Evolutionary conservation across 2,888 invertebrate species (phyloP), one percentile per base, ranked within the genome.

Genomic region (Calameuta filiformis): DNA sequence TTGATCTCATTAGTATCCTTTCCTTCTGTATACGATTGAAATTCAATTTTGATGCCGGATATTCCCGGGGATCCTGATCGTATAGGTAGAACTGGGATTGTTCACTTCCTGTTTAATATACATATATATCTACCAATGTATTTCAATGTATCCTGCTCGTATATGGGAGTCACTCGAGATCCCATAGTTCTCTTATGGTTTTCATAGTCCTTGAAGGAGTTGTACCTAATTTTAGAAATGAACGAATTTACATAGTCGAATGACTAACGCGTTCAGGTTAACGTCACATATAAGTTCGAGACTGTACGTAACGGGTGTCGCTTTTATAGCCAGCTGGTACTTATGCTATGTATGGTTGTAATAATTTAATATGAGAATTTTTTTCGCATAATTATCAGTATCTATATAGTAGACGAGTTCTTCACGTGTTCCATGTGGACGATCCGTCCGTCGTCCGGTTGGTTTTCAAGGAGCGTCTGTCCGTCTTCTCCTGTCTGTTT

Each of bases 231-330:
- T 85, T 88, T 88, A 88, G 85, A 81, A 82, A 81, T 82, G 88
- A 86, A 86, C 87, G 86, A 88, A 88, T 88, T 88, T 87, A 86
- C 81, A 56, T 56, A 87, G 84, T 78, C 86, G 85, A 84, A 84
- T 85, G 86, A 87, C 86, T 86, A 86, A 86, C 84, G 83, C 83
- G 80, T 81, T 81, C 79, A 80, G 80, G 79, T 79, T 82, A 83
- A 85, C 81, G 81, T 78, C 83, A 81, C 56, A 23, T 56, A 15
- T 56, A 56, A 23, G 56, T 23, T 80, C 81, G 79, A 68, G 69
- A 80, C 23, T 9, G 23, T 23, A 23, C 15, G 9, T 56, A 56
- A 56, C 56, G 56, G 56, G 56, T 56, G 56, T 56, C 56, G 56
- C 23, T 1, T 56, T 56, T 23, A 23, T 23, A 56, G 56, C 56